phyloP scores from a whole-genome alignment of 1,140 invertebrate genomes.

The Wiebesia pumilae region DNA sequence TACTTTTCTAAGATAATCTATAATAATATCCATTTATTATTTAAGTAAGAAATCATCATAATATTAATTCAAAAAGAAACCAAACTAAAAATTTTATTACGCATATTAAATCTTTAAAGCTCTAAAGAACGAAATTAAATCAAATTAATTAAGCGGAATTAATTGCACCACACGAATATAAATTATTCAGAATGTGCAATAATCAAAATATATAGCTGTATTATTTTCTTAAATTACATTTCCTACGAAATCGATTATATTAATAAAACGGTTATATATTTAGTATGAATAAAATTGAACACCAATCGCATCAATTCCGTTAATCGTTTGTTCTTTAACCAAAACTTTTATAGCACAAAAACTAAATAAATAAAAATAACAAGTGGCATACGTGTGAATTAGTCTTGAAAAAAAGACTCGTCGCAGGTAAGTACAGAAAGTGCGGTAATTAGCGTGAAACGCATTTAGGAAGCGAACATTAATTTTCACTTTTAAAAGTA shows the following conservation, averaged over 20 bases:
- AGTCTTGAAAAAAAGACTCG: background rate
- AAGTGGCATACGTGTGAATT: no score
- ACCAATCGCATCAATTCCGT: background rate
- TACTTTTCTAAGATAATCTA: background rate
- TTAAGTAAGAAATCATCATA: background rate
- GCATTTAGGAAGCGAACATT: background rate
- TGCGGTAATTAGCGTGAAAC: background rate
- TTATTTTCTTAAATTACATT: background rate
- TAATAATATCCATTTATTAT: background rate
- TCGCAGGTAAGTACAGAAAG: background rate
- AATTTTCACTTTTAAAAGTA: conserved; percentile 9
- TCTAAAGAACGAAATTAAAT: background rate
- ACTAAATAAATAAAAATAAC: background rate
- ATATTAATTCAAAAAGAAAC: background rate
- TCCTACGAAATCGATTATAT: background rate
- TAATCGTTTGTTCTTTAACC: background rate
- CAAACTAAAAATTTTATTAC: background rate
- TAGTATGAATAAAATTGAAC: background rate
- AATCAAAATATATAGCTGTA: background rate
- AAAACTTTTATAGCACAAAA: background rate
- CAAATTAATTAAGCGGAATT: background rate
- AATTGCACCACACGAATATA: background rate
- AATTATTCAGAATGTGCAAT: background rate
- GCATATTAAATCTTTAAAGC: background rate
- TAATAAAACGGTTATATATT: background rate